Conservation (phyloP, 2,113 vertebrate species). For the Grammomys dolichurus region DNA sequence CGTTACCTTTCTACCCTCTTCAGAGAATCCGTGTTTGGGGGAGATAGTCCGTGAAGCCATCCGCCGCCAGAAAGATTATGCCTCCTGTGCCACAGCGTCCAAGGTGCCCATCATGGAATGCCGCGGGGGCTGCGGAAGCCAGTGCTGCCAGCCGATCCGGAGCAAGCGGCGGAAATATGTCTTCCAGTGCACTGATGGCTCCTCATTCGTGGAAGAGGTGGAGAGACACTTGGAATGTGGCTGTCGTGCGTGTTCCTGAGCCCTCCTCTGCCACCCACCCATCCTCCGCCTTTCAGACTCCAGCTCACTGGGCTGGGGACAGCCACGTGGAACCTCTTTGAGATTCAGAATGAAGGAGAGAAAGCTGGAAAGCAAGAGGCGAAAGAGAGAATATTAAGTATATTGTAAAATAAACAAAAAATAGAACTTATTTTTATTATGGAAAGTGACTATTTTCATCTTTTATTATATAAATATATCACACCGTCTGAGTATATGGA, state of each 20-base stretch:
- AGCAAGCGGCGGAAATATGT: slow-evolving; percentile 94
- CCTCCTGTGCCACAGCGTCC: slow-evolving; percentile 90
- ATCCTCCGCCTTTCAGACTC: slow-evolving; percentile 68
- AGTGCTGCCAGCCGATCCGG: slow-evolving; percentile 94
- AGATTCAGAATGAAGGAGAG: slow-evolving; percentile 87
- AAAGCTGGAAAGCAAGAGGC: slow-evolving; percentile 84
- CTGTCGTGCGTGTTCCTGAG: slow-evolving; percentile 92
- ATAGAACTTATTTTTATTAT: slow-evolving; percentile 99
- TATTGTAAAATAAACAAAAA: slow-evolving; percentile 99
- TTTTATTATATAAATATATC: slow-evolving; percentile 94
- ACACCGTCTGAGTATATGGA: slow-evolving; percentile 92
- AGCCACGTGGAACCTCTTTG: slow-evolving; percentile 80
- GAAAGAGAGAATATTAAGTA: slow-evolving; percentile 94
- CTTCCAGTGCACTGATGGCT: slow-evolving; percentile 95
- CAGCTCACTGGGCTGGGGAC: slow-evolving; percentile 73
- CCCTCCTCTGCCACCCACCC: slow-evolving; percentile 26
- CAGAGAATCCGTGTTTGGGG: slow-evolving; percentile 93
- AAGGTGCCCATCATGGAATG: slow-evolving; percentile 94
- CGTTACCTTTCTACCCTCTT: background rate
- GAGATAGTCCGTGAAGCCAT: slow-evolving; percentile 94
- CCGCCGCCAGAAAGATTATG: slow-evolving; percentile 92
- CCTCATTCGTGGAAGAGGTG: slow-evolving; percentile 95
- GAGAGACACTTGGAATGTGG: slow-evolving; percentile 95
- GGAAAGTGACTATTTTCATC: slow-evolving; percentile 96
- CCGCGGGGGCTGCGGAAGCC: slow-evolving; percentile 89